phyloP scores from a whole-genome alignment of 2,888 invertebrate species.

The Oscheius sp. region DNA sequence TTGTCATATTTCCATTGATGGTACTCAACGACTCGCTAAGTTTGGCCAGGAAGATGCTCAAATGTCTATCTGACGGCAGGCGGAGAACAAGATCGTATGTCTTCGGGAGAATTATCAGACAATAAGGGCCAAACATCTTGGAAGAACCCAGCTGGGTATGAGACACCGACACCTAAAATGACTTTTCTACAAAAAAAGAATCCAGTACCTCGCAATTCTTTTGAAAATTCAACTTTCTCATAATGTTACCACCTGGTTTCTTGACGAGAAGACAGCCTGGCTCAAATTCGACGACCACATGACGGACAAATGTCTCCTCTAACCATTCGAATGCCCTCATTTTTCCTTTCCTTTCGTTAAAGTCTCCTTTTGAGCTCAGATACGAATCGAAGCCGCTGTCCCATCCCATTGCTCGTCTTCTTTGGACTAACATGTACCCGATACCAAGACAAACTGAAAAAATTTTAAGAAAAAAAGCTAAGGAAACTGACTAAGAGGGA shows the following conservation, averaged over 20 bases:
- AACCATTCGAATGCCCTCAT: conserved; percentile 69
- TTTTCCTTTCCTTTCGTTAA: conserved; percentile 11
- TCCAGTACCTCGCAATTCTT: conserved; percentile 78
- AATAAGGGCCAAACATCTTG: conserved; percentile 80
- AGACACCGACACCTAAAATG: conserved; percentile 38
- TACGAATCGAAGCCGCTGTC: conserved; percentile 77
- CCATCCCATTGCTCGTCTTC: conserved; percentile 66
- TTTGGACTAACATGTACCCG: conserved; percentile 86
- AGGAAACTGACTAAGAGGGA: conserved; percentile 81
- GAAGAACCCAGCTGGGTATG: conserved; percentile 78
- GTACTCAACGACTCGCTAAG: conserved; percentile 27
- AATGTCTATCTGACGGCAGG: conserved; percentile 78
- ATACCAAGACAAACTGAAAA: conserved; percentile 84
- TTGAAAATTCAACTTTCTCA: conserved; percentile 85
- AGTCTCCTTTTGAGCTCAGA: background rate
- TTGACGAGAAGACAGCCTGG: conserved; percentile 46
- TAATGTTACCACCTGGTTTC: conserved; percentile 83
- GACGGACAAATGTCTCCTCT: conserved; percentile 65
- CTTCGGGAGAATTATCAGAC: conserved; percentile 83
- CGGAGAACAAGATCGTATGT: conserved; percentile 94
- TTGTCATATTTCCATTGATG: conserved; percentile 39
- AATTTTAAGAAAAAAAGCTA: background rate
- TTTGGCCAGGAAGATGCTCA: conserved; percentile 26
- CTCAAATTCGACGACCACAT: conserved; percentile 50
- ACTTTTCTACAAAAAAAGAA: background rate